Percentiles rank a stretch among this genome's conserved stretches.
Evolutionary conservation across 92 coral and sea anemone genomes (phyloP).

Genomic region (Metridium senile): DNA sequence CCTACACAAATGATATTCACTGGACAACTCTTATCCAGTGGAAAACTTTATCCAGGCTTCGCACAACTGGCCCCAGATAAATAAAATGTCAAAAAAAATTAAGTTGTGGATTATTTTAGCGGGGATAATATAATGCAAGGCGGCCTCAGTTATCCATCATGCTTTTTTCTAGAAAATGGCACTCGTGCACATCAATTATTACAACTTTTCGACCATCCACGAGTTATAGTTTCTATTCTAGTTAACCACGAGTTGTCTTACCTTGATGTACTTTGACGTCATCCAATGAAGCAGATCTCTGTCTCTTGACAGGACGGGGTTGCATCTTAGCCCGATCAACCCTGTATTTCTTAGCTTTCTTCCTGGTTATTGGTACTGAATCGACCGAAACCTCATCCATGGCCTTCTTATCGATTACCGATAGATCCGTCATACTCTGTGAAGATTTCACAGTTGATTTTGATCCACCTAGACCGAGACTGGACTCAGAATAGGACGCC

Average conservation of each 20-base stretch:
- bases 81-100: no score
- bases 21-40: no score
- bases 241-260: not conserved
- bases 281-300: conserved; percentile 84
- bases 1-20: no score
- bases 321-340: conserved; percentile 22
- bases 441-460: conserved; percentile 67
- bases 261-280: conserved; percentile 72
- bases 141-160: no score
- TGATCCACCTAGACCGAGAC: conserved; percentile 23
- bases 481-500: conserved; percentile 52
- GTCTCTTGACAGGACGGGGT: conserved; percentile 46
- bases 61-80: no score
- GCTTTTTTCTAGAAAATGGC: no score
- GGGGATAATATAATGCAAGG: no score
- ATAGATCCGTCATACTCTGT: conserved; percentile 74
- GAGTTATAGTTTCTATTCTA: no score
- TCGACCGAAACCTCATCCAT: conserved; percentile 73
- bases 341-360: conserved; percentile 15
- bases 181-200: no score
- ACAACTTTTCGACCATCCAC: not conserved
- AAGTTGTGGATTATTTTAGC: no score
- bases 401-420: conserved; percentile 64
- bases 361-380: conserved; percentile 52
- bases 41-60: no score